Percentiles rank a stretch among this genome's conserved stretches.
These are phyloP conservation scores for Pentalonia nigronervosa DNA, from an alignment of 1,140 invertebrate species.

Conservation along the genomic window DNA sequence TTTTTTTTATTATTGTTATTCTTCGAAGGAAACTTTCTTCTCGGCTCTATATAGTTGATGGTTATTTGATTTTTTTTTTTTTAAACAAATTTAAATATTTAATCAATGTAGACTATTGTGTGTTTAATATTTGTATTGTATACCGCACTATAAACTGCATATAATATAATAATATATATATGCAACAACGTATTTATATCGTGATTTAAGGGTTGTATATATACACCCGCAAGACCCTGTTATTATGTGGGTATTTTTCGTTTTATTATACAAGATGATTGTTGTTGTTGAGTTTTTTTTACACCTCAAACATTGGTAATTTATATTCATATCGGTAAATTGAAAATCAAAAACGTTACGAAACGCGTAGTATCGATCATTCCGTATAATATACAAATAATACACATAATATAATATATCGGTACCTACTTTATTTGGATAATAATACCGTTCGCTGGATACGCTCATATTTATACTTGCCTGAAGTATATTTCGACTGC, in stretches of 20 bases:
- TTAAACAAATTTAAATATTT: background rate
- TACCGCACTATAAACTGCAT: background rate
- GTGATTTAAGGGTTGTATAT: background rate
- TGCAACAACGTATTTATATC: background rate
- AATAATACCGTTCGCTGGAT: background rate
- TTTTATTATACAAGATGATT: background rate
- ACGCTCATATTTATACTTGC: background rate
- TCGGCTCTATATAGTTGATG: background rate
- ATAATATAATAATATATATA: background rate
- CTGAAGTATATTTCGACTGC: background rate
- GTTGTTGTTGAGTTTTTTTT: conserved; percentile 1
- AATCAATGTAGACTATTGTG: background rate
- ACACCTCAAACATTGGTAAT: background rate
- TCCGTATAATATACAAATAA: background rate
- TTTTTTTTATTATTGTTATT: background rate
- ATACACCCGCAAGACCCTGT: background rate
- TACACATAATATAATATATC: background rate
- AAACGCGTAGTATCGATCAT: background rate
- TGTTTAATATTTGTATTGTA: background rate
- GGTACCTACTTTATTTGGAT: conserved; percentile 24
- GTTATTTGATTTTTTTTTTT: conserved; percentile 4
- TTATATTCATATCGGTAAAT: conserved; percentile 33
- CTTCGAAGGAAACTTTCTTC: background rate
- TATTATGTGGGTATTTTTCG: background rate
- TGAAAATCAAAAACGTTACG: conserved; percentile 49